A percentile compares a stretch with the other conserved stretches of the same genome.
Evolutionary conservation across 2,888 invertebrate genomes (phyloP).

Genomic region (Zelleria hepariella): DNA sequence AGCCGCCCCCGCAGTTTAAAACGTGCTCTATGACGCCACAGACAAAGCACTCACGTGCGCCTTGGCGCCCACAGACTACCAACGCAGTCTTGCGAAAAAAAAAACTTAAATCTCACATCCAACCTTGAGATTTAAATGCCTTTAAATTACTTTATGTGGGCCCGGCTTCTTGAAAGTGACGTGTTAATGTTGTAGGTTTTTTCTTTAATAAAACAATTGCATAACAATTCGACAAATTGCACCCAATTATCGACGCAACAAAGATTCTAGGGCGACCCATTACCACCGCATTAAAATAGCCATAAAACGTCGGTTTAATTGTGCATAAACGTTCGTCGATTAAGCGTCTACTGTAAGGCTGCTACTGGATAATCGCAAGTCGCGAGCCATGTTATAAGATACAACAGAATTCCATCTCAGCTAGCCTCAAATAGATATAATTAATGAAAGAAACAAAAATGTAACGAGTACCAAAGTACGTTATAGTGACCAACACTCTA

Average conservation of each 20-base stretch:
- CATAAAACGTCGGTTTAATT: slow-evolving; percentile 25
- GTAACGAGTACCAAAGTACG: too few species aligned
- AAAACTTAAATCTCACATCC: slow-evolving; percentile 52
- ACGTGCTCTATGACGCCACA: slow-evolving; percentile 39
- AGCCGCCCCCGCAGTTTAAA: slow-evolving; percentile 54
- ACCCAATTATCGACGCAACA: background rate
- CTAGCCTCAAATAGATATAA: background rate
- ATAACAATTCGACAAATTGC: slow-evolving; percentile 1
- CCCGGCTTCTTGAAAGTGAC: slow-evolving; percentile 26
- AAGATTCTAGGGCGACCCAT: slow-evolving; percentile 28
- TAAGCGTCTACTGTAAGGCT: slow-evolving; percentile 24
- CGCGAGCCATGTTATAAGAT: background rate
- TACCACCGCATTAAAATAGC: slow-evolving; percentile 23
- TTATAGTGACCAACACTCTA: too few species aligned
- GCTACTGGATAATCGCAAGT: slow-evolving; percentile 47
- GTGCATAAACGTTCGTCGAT: slow-evolving; percentile 22
- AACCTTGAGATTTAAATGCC: slow-evolving; percentile 65
- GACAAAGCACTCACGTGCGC: slow-evolving; percentile 54
- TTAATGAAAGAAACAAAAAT: too few species aligned
- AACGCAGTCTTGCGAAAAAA: slow-evolving; percentile 66
- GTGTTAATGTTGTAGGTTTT: slow-evolving; percentile 12
- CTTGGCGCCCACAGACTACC: slow-evolving; percentile 58
- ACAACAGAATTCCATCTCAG: background rate
- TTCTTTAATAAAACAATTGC: background rate
- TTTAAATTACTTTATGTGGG: slow-evolving; percentile 32